Evolutionary conservation across 1,140 invertebrate genomes (phyloP), one percentile per base, ranked within the genome.

Genomic region (Drosophila parabipectinata): DNA sequence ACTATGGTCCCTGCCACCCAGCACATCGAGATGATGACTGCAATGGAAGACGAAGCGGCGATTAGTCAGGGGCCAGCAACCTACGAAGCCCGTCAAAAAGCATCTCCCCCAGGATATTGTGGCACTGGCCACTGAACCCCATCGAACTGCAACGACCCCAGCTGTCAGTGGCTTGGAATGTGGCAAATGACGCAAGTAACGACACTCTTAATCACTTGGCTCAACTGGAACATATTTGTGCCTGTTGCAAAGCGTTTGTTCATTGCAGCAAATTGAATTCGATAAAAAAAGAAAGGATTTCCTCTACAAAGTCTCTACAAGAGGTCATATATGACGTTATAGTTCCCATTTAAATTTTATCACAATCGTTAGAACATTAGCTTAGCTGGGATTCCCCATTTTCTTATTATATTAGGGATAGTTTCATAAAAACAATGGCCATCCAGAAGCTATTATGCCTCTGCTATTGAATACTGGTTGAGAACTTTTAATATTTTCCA

Each of bases 11-110:
- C 97, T 1, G 96, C 94, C 24, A 97, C 93, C 97, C 97, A 98
- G 91, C 97, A 98, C 39, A 95, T 93, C 12, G 96, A 94, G 69
- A 98, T 98, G 88, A 97, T 97, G 63, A 94, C 96, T 96, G 93
- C 39, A 94, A 95, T 4, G 59, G 12, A 55, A 12, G 39, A 21
- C 56, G 8, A 41, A 39, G 9, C 39, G 60, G 51, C 60, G 21
- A 47, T 61, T 32, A 21, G 26, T 21, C 24, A 34, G 37, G 45
- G 30, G 68, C 28, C 26, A 55, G 30, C n/a, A 56, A 45, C 30
- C 28, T 9, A 44, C 10, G 75, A 82, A 83, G 80, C 80, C 80
- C 34, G 34, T 44, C 30, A 50, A 57, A 1, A n/a, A 26, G 34
- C 14, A 41, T 4, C 21, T 26, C 10, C 21, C 24, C 15, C 50